Conservation (phyloP, 92 coral and sea anemone genomes). For the Palythoa grandiflora region DNA sequence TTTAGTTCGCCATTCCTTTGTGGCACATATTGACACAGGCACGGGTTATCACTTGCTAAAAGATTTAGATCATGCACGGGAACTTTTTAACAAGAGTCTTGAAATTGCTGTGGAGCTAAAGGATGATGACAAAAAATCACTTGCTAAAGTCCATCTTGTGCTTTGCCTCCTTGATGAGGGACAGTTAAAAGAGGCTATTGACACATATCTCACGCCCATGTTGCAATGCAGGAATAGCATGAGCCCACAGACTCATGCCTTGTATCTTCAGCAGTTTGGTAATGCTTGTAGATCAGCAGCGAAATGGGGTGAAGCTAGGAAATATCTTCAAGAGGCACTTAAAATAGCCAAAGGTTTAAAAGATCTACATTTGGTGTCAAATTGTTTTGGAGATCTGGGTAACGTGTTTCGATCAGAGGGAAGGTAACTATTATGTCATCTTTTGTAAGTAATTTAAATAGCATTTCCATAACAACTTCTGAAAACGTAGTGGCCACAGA, state of each 20-base stretch:
- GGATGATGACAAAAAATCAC: slow-evolving; percentile 51
- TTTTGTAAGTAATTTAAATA: no score
- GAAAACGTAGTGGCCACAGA: no score
- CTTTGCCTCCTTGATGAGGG: slow-evolving; percentile 74
- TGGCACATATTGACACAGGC: slow-evolving; percentile 56
- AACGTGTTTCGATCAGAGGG: slow-evolving; percentile 81
- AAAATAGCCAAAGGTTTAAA: slow-evolving; percentile 42
- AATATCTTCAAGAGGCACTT: slow-evolving; percentile 67
- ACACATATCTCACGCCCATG: slow-evolving; percentile 56
- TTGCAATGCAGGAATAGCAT: slow-evolving; percentile 39
- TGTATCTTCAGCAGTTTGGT: slow-evolving; percentile 71
- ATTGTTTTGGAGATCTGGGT: slow-evolving; percentile 77
- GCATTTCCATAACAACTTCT: no score
- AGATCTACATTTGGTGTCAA: slow-evolving; percentile 60
- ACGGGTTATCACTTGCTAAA: slow-evolving; percentile 59
- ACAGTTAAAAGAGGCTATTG: slow-evolving; percentile 62
- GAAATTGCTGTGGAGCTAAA: slow-evolving; percentile 38
- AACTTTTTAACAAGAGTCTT: slow-evolving; percentile 50
- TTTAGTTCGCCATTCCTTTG: slow-evolving; percentile 28
- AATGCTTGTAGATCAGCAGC: slow-evolving; percentile 75
- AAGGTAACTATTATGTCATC: slow-evolving; percentile 35
- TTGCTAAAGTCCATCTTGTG: slow-evolving; percentile 67
- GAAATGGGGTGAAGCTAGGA: slow-evolving; percentile 74
- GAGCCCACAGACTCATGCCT: slow-evolving; percentile 46
- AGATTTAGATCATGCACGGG: slow-evolving; percentile 48